Evolutionary conservation across 1,140 invertebrate species (phyloP), one percentile per base, ranked within the genome.

Genomic region (Zaprionus vittiger): DNA sequence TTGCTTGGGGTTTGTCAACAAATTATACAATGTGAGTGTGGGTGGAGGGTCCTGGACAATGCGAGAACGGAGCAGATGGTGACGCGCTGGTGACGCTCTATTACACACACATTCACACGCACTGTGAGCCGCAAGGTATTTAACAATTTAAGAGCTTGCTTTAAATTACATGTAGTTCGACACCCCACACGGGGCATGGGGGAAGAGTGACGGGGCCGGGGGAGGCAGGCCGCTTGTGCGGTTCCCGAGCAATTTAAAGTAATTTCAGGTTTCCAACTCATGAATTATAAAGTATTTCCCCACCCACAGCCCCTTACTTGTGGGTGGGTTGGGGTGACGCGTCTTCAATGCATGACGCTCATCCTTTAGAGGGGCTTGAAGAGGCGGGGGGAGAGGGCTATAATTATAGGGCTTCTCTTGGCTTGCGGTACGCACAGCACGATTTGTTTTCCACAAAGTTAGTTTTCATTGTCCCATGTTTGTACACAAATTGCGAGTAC

Each of bases 381-480:
- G 1, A 11, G 20, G 26, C 12, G 28, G 11, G 14, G 9, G 5
- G 7, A 3, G 41, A 17, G 54, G 28, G 20, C 49, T 49, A 12
- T 87, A 87, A 83, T 87, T 86, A 87, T 59, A 61, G 26, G 17
- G 20, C 26, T 47, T 17, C 41, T 47, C n/a, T 17, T 15, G 38
- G 38, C 41, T n/a, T n/a, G 38, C 15, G 38, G 38, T n/a, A 47
- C 54, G 52, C 55, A 34, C 60, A 41, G 47, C 77, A 72, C 83
- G 83, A 86, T 87, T 87, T 89, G 84, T 89, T 89, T 78, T 71
- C 75, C 81, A 84, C 75, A 89, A 90, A 84, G 84, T 90, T 90
- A 74, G 81, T 71, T 89, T 90, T 84, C 85, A 74, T 69, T 84
- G 85, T 90, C 84, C 79, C 84, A 89, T 89, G 84, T 89, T 89